phyloP scores from a whole-genome alignment of 2,113 vertebrate species.

The Plecturocebus donacophilus region DNA sequence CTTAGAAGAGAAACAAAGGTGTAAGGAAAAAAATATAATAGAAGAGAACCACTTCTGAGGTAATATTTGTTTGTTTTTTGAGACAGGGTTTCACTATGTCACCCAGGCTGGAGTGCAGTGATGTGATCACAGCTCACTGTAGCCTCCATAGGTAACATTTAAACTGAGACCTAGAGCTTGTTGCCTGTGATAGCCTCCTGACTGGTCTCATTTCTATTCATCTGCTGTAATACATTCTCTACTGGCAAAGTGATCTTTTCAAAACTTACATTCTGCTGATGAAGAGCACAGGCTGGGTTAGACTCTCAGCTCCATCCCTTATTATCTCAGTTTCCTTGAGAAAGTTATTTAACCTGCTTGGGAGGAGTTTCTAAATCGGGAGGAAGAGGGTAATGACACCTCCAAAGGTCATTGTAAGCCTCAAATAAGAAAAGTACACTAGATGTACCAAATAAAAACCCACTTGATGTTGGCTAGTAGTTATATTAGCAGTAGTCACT shows the following conservation, averaged over 20 bases:
- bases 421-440: slow-evolving; percentile 31
- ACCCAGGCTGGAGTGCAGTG: too few species aligned
- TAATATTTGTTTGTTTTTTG: too few species aligned
- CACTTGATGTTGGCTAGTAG: background rate
- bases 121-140: too few species aligned
- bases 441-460: background rate
- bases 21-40: too few species aligned
- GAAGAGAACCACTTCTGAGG: too few species aligned
- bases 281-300: background rate
- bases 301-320: background rate
- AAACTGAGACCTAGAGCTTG: background rate
- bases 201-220: background rate
- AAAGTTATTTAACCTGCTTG: background rate
- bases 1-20: too few species aligned
- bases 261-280: background rate
- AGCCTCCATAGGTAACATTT: too few species aligned
- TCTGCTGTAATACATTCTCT: background rate
- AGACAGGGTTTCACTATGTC: too few species aligned
- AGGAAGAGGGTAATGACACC: background rate
- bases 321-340: background rate
- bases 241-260: background rate
- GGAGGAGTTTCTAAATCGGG: background rate
- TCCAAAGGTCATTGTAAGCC: slow-evolving; percentile 22
- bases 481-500: background rate
- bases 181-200: background rate